Percentiles rank a stretch among this genome's conserved stretches.
Conservation (phyloP, 2,113 vertebrate species). For the Rhodinocichla rosea region DNA sequence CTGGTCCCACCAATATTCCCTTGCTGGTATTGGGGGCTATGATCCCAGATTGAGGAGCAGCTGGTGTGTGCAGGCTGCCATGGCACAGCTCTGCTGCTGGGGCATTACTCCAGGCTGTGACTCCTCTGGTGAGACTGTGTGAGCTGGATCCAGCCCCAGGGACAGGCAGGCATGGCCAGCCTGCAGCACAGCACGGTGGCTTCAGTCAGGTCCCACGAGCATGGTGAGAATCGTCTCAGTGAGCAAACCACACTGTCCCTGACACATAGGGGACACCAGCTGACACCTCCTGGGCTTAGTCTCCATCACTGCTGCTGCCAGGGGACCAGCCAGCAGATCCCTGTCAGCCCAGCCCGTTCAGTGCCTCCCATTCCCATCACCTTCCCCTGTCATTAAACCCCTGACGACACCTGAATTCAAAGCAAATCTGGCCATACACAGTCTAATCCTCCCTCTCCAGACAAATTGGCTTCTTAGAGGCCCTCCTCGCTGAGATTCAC, state of each 20-base stretch:
- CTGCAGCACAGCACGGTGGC: fast-evolving
- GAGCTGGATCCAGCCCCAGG: neutral
- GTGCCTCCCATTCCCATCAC: neutral
- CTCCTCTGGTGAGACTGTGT: fast-evolving
- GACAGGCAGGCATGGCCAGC: neutral
- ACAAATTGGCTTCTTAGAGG: neutral
- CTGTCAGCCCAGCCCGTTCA: neutral
- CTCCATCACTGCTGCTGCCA: neutral
- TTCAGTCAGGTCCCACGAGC: fast-evolving
- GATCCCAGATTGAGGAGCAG: fast-evolving
- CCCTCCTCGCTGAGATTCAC: neutral
- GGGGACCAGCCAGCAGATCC: neutral
- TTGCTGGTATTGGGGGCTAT: fast-evolving
- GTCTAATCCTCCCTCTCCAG: neutral
- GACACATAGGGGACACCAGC: neutral
- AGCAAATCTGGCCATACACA: neutral
- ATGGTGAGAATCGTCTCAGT: neutral
- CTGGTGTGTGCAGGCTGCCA: neutral
- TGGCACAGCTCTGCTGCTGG: fast-evolving
- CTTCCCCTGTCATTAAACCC: neutral
- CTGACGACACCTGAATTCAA: neutral
- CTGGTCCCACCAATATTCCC: neutral
- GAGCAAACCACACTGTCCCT: neutral
- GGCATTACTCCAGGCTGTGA: fast-evolving
- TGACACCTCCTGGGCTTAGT: neutral